phyloP scores from a whole-genome alignment of 2,113 vertebrate genomes.

The Pteronura brasiliensis region DNA sequence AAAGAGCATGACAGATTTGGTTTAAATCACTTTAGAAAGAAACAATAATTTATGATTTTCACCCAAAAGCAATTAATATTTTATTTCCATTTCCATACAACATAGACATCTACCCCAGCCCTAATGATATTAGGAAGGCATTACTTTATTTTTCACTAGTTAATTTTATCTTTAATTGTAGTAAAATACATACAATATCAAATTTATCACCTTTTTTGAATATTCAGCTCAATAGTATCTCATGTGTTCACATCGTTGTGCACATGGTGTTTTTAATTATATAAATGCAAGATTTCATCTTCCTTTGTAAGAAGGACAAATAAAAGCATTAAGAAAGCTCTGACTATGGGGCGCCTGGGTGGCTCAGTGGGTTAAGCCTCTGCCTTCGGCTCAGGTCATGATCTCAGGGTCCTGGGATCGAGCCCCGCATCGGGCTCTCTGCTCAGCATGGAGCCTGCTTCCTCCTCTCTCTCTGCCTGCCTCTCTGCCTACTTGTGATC shows the following conservation, averaged over 20 bases:
- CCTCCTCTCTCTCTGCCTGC: no score
- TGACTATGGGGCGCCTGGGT: background rate
- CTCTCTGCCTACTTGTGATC: no score
- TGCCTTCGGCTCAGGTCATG: no score
- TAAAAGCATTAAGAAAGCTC: background rate
- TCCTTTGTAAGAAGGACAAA: background rate
- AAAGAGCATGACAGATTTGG: background rate
- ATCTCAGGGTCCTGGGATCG: no score
- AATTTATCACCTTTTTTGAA: background rate
- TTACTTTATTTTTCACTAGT: background rate
- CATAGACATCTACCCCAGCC: background rate
- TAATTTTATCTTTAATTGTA: background rate
- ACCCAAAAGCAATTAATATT: background rate
- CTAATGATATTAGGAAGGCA: background rate
- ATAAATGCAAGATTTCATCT: background rate
- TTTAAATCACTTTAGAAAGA: constrained; percentile 21
- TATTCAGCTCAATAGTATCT: background rate
- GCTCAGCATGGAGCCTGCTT: no score
- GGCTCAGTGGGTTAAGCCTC: no score
- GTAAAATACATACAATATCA: background rate
- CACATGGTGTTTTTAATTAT: background rate
- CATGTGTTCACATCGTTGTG: background rate
- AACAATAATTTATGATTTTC: background rate
- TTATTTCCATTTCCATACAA: constrained; percentile 2
- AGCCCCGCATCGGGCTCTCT: no score